Percentiles rank a stretch among this genome's conserved stretches.
These are phyloP conservation scores for Lordiphosa collinella DNA, from an alignment of 1,140 invertebrate genomes.

Conservation along the genomic window DNA sequence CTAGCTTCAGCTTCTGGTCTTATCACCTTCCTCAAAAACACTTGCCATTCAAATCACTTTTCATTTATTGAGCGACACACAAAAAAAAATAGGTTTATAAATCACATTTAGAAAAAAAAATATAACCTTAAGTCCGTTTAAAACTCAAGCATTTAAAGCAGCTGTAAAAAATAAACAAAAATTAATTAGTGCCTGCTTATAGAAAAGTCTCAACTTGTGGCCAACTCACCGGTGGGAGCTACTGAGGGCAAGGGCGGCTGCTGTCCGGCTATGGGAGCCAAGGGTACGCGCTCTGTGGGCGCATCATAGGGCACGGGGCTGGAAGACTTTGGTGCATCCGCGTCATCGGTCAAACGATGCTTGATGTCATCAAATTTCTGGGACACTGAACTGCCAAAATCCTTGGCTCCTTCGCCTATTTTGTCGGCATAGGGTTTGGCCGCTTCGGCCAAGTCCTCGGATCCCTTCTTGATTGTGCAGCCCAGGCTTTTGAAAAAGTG, in stretches of 20 bases:
- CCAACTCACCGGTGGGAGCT: conserved; percentile 8
- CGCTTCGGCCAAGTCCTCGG: conserved; percentile 49
- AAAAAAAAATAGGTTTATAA: neutral
- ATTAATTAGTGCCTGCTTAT: too few relatives aligned
- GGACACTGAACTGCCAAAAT: conserved; percentile 48
- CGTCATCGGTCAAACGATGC: conserved; percentile 64
- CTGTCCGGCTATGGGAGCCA: conserved; percentile 52
- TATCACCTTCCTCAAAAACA: neutral
- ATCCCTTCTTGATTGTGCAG: conserved; percentile 62
- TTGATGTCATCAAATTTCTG: conserved; percentile 69
- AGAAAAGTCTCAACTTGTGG: too few relatives aligned
- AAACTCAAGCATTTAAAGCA: neutral
- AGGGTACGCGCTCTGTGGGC: conserved; percentile 62
- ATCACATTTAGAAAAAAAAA: conserved; percentile 5
- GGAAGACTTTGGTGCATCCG: conserved; percentile 25
- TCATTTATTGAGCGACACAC: conserved; percentile 3
- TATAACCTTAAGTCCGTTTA: neutral
- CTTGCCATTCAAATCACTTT: neutral
- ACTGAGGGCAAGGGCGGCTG: conserved; percentile 11
- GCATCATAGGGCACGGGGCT: conserved; percentile 18
- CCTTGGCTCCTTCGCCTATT: conserved; percentile 61
- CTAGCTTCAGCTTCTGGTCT: too few relatives aligned
- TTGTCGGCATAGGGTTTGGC: conserved; percentile 61
- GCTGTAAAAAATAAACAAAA: neutral
- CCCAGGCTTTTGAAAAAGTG: conserved; percentile 67